Conservation (phyloP, 2,797 vertebrate species). For the Centropyge bicolor region DNA sequence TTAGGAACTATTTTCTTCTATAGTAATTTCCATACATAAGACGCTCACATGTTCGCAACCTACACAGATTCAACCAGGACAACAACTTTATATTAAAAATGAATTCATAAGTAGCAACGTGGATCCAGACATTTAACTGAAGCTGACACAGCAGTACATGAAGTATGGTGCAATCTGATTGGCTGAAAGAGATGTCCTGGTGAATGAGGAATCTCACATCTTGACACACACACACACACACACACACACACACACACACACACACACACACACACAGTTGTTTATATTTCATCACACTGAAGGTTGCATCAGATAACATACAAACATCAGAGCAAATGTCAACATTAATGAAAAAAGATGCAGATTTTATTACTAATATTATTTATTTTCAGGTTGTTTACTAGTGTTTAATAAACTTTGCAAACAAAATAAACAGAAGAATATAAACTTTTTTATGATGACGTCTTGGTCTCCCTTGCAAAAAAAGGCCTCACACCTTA, state of each 20-base stretch:
- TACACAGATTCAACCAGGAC: neutral
- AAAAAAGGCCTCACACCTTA: neutral
- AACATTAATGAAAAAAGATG: neutral
- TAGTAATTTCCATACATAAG: neutral
- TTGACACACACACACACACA: too few species aligned
- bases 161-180: conserved; percentile 20
- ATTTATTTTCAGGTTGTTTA: neutral
- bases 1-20: neutral
- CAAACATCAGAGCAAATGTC: neutral
- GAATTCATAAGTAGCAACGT: neutral
- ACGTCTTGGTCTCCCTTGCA: neutral
- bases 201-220: neutral
- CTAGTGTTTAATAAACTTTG: neutral
- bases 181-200: conserved; percentile 6
- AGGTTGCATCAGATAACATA: neutral
- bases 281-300: conserved; percentile 25
- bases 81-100: neutral
- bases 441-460: neutral
- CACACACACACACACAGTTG: neutral
- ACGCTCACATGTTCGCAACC: neutral
- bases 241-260: too few species aligned
- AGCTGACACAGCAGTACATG: neutral
- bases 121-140: neutral
- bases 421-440: neutral
- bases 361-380: neutral